Evolutionary conservation across 2,113 vertebrate genomes (phyloP).

Genomic region (Hoplias malabaricus): DNA sequence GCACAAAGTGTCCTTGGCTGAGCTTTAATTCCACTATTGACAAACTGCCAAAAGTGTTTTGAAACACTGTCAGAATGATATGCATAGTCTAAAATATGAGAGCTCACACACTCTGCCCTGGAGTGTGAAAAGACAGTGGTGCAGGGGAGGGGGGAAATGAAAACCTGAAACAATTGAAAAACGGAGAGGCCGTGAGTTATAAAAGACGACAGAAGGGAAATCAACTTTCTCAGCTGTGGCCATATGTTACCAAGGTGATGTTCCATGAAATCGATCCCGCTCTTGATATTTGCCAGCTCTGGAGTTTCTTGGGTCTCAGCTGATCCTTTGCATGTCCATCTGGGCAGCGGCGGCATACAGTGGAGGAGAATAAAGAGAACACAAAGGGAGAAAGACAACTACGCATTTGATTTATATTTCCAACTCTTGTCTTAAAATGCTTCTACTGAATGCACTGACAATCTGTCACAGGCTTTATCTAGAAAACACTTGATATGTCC

Average conservation of each 20-base stretch:
- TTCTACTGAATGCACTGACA: background rate
- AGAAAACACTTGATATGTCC: background rate
- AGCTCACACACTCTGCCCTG: background rate
- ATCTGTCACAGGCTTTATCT: background rate
- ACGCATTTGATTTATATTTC: background rate
- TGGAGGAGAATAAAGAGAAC: constrained; percentile 22
- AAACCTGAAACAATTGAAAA: constrained; percentile 21
- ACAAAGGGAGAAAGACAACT: background rate
- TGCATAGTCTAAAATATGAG: constrained; percentile 21
- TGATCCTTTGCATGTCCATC: constrained; percentile 61
- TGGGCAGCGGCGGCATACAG: constrained; percentile 51
- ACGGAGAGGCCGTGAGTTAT: constrained; percentile 36
- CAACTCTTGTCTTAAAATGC: background rate
- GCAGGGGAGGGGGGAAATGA: background rate
- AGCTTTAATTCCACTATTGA: background rate
- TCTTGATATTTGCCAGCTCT: constrained; percentile 66
- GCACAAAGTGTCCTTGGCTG: background rate
- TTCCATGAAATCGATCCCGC: constrained; percentile 71
- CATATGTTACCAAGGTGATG: constrained; percentile 73
- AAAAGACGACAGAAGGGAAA: constrained; percentile 65
- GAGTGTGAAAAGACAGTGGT: constrained; percentile 2
- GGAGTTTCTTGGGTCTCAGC: constrained; percentile 48
- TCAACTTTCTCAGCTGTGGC: constrained; percentile 63
- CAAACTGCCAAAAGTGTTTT: background rate
- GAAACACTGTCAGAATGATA: background rate